These are phyloP conservation scores for Cherax destructor DNA, from an alignment of 1,140 invertebrate genomes.

Conservation along the genomic window DNA sequence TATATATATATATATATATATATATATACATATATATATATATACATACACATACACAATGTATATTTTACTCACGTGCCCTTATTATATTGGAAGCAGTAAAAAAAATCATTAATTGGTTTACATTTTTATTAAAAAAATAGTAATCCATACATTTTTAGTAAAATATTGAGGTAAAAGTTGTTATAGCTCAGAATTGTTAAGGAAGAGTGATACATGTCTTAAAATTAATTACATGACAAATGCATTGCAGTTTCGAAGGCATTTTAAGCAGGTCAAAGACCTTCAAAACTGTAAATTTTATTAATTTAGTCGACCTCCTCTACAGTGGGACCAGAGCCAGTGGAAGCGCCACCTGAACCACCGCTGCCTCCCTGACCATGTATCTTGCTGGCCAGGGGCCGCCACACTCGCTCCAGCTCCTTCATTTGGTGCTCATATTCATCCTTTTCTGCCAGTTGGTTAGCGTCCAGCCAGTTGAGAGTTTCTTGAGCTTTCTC, in stretches of 20 bases:
- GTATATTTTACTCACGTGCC: no score
- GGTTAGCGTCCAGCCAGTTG: conserved; percentile 43
- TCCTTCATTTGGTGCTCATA: conserved; percentile 43
- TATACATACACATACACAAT: background rate
- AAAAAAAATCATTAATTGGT: no score
- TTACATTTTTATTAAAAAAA: background rate
- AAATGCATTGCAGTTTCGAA: background rate
- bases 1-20: no score
- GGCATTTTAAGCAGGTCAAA: no score
- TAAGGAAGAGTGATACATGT: background rate
- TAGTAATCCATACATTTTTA: background rate
- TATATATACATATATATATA: no score
- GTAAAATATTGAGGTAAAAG: no score
- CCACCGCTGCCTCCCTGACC: conserved; percentile 8
- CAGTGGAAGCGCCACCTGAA: background rate
- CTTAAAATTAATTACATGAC: conserved; percentile 22
- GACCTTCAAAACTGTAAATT: no score
- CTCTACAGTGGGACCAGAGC: conserved; percentile 37
- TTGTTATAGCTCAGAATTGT: no score
- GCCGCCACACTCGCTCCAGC: conserved; percentile 37
- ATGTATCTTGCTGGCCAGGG: conserved; percentile 36
- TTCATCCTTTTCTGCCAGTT: conserved; percentile 40
- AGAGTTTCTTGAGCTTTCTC: conserved; percentile 37
- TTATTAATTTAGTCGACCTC: conserved; percentile 24
- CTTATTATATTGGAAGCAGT: no score